phyloP scores from a whole-genome alignment of 2,797 vertebrate species.

The Epinephelus awoara region DNA sequence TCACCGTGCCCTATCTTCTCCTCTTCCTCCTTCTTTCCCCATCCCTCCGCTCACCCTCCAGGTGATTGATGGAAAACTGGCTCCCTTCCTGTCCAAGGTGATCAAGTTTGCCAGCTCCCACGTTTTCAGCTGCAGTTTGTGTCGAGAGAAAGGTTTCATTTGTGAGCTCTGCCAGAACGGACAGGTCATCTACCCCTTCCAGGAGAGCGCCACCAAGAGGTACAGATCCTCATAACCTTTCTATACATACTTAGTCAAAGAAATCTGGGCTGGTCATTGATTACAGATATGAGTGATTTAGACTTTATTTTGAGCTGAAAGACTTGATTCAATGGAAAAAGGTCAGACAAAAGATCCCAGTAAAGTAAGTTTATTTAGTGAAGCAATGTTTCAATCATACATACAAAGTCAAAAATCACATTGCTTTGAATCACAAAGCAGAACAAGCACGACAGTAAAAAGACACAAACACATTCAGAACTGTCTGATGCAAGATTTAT shows the following conservation, averaged over 20 bases:
- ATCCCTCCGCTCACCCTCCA: constrained; percentile 52
- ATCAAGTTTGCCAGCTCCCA: constrained; percentile 98
- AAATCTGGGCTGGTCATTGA: background rate
- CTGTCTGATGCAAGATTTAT: background rate
- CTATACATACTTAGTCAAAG: background rate
- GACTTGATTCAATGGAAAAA: too few relatives aligned
- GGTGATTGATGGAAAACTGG: constrained; percentile 98
- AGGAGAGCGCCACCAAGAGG: constrained; percentile 96
- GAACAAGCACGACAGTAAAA: too few relatives aligned
- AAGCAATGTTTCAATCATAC: too few relatives aligned
- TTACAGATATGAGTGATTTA: background rate
- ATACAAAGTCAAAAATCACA: too few relatives aligned
- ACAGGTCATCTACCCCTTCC: constrained; percentile 98
- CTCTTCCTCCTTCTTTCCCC: background rate
- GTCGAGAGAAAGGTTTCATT: constrained; percentile 98
- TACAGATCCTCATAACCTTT: constrained; percentile 62
- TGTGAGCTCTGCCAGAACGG: constrained; percentile 97
- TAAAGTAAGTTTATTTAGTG: too few relatives aligned
- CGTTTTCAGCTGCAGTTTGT: constrained; percentile 97
- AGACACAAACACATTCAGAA: background rate
- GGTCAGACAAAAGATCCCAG: background rate
- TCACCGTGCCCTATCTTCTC: background rate
- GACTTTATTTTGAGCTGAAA: background rate
- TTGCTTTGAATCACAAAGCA: too few relatives aligned
- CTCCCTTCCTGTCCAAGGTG: constrained; percentile 96